Evolutionary conservation across 2,797 vertebrate genomes (phyloP), one percentile per base, ranked within the genome.

Genomic region (Sebastolobus alascanus): DNA sequence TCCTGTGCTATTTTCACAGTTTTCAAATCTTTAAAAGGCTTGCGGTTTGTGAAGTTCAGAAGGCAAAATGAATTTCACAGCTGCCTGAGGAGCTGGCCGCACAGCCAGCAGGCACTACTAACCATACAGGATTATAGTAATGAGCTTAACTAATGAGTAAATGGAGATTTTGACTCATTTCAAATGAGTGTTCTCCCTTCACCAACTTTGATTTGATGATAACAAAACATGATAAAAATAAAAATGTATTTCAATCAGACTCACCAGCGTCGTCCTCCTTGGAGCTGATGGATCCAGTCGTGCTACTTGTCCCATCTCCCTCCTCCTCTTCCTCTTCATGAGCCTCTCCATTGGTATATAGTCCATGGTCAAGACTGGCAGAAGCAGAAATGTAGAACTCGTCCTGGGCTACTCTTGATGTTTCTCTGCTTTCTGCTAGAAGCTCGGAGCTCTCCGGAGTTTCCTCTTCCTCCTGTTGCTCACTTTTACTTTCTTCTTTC

Each of bases 231-330:
- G 10, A 22, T 40, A 1, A 5, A 43, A 65, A 13, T n/a, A 33
- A 25, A 22, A 37, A 67, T 27, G 2, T 3, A 76, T 75, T 68
- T 71, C 38, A 63, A 60, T 89, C 14, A 72, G 61, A 96, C 97
- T 97, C 92, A 99, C 98, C 96, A 73, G 75, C 90, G 65, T 96
- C 95, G 14, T 96, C 96, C 52, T 96, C 96, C 75, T 92, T 96
- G 89, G 95, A 95, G 90, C 93, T 68, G 84, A 93, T 79, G 75
- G 89, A 96, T 82, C 89, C 94, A 13, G 84, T 94, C 81, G 89
- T 94, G 89, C 94, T 87, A 4, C 92, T 94, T 20, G 93, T 87
- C 33, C 90, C 93, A 65, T 96, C 95, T 87, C 86, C 94, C 2
- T 94, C 94, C 5, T 91, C 92, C 0, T 90, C 92, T 1, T 89